Base-by-base conservation (phyloP, 2,888 invertebrate genomes). In the Arctia plantaginis region DNA sequence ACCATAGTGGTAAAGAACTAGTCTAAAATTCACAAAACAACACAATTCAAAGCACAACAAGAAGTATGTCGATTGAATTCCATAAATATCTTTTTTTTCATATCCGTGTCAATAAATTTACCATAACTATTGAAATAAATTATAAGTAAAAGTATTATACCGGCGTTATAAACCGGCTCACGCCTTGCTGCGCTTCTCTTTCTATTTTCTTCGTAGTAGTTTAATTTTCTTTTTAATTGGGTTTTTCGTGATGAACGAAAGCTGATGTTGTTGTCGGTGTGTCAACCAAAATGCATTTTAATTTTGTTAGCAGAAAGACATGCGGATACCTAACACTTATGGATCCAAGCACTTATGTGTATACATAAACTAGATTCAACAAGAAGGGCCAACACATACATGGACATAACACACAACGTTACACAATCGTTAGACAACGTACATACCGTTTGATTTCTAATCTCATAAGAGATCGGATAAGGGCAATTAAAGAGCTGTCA, bases 401-500 rank as follows among this genome's bases (percentile, higher is more conserved):
- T 13, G 70, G 59, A 59, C 27, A 30, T 27, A 66, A 23, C 33
- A 44, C 27, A 30, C 15, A 66, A 23, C 33, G 39, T 72, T 67
- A 73, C 73, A 41, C 27, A n/a, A n/a, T 18, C 33, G 69, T 82
- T 82, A 77, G 71, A 74, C 76, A 80, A 83, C 75, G 44, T 8
- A 20, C 35, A 74, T 47, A 44, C 66, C 55, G 66, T 75, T 72
- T 69, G 73, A 76, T 71, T 73, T 76, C 73, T 73, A 76, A 73
- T 73, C 69, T 65, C 66, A 62, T 69, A 69, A 69, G 41, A 67
- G 73, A 73, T 73, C 67, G 71, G 41, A 64, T 72, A 62, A 66
- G 13, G n/a, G 65, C 78, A 85, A 88, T 86, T 83, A 82, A 62
- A 83, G 72, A 81, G 80, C 76, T 85, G 85, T 85, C 84, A 86